These are phyloP conservation scores for Nothoprocta pentlandii DNA, from an alignment of 2,113 vertebrate genomes.

Conservation along the genomic window DNA sequence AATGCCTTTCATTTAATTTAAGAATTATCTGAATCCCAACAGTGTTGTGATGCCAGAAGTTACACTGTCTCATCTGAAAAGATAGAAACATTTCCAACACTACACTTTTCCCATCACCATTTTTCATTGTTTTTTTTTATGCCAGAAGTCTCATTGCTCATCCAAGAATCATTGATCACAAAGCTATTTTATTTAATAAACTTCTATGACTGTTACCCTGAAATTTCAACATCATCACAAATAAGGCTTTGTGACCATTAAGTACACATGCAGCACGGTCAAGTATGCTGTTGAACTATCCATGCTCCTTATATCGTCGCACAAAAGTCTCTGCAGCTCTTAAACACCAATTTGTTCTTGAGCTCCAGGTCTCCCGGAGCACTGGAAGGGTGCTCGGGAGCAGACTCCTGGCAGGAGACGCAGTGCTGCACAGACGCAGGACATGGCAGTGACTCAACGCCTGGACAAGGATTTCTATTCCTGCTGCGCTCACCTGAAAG, in stretches of 20 bases:
- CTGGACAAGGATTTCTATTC: neutral
- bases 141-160: neutral
- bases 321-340: neutral
- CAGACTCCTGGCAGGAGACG: neutral
- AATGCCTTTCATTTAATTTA: neutral
- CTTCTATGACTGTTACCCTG: rapidly evolving
- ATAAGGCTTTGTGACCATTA: neutral
- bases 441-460: neutral
- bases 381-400: neutral
- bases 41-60: neutral
- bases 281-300: neutral
- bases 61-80: neutral
- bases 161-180: neutral
- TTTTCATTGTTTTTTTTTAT: neutral
- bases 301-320: neutral
- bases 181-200: neutral
- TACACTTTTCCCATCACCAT: neutral
- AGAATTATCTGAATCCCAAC: neutral
- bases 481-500: neutral
- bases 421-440: neutral
- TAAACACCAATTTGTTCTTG: neutral
- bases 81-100: neutral
- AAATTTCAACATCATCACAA: neutral
- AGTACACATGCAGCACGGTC: neutral
- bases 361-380: neutral